phyloP scores from a whole-genome alignment of 2,797 vertebrate genomes.

The Onychomys leucogaster region DNA sequence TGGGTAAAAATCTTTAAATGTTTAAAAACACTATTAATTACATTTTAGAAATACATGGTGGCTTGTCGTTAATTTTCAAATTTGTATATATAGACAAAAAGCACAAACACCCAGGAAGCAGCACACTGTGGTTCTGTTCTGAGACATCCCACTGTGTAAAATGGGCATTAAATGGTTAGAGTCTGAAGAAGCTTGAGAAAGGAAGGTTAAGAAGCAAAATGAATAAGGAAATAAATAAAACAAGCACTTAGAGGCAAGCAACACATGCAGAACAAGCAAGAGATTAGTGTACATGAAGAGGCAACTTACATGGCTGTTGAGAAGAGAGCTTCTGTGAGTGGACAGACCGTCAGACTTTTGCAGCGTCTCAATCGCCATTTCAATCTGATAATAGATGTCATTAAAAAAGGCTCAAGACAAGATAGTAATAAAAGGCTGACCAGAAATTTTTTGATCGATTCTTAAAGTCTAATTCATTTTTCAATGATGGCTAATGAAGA shows the following conservation, averaged over 20 bases:
- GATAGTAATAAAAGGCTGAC: conserved; percentile 90
- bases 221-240: conserved; percentile 86
- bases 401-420: conserved; percentile 93
- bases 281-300: conserved; percentile 89
- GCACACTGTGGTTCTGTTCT: conserved; percentile 68
- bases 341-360: conserved; percentile 94
- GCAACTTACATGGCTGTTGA: conserved; percentile 94
- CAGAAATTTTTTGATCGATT: conserved; percentile 89
- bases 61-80: conserved; percentile 66
- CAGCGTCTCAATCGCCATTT: conserved; percentile 94
- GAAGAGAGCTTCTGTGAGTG: conserved; percentile 93
- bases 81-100: conserved; percentile 69
- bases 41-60: conserved; percentile 71
- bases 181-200: conserved; percentile 84
- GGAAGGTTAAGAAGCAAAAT: conserved; percentile 86
- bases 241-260: conserved; percentile 88
- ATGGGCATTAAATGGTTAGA: conserved; percentile 82
- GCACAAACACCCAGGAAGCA: conserved; percentile 73
- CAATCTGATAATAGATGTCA: conserved; percentile 94
- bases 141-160: conserved; percentile 82
- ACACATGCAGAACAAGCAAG: conserved; percentile 90
- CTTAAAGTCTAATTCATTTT: conserved; percentile 84
- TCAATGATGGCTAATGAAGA: conserved; percentile 79
- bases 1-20: conserved; percentile 70
- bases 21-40: conserved; percentile 56